Evolutionary conservation across 2,888 invertebrate genomes (phyloP).

Genomic region (Amphipoea lucens): DNA sequence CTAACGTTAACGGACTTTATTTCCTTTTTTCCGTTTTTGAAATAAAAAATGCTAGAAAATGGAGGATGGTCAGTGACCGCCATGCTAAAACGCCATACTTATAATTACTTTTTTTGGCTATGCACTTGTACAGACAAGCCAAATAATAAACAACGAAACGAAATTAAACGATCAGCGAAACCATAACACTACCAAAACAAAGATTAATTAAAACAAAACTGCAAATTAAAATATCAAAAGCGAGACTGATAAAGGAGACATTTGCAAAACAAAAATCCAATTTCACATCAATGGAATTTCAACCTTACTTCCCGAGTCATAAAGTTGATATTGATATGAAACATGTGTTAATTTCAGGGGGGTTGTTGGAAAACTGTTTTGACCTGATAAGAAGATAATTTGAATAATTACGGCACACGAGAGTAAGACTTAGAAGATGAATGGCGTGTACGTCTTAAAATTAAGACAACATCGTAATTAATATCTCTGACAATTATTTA

Average conservation of each 20-base stretch:
- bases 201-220: slow-evolving; percentile 73
- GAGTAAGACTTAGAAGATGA: slow-evolving; percentile 83
- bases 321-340: slow-evolving; percentile 59
- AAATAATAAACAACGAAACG: slow-evolving; percentile 39
- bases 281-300: slow-evolving; percentile 41
- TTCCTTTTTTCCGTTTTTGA: too few relatives aligned
- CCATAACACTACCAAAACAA: slow-evolving; percentile 69
- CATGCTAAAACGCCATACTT: too few relatives aligned
- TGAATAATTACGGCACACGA: slow-evolving; percentile 86
- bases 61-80: too few relatives aligned
- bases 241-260: slow-evolving; percentile 70
- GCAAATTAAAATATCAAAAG: slow-evolving; percentile 74
- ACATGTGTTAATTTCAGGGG: slow-evolving; percentile 62
- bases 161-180: slow-evolving; percentile 31
- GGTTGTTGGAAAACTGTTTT: slow-evolving; percentile 83
- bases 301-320: slow-evolving; percentile 51
- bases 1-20: too few relatives aligned
- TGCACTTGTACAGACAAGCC: neutral
- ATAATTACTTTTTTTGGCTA: neutral
- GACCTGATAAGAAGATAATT: slow-evolving; percentile 85
- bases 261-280: slow-evolving; percentile 61
- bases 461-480: slow-evolving; percentile 70
- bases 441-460: slow-evolving; percentile 77
- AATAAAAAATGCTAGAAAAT: too few relatives aligned
- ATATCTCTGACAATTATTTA: slow-evolving; percentile 68